Evolutionary conservation across 2,797 vertebrate genomes (phyloP).

Genomic region (Telmatherina bonti): DNA sequence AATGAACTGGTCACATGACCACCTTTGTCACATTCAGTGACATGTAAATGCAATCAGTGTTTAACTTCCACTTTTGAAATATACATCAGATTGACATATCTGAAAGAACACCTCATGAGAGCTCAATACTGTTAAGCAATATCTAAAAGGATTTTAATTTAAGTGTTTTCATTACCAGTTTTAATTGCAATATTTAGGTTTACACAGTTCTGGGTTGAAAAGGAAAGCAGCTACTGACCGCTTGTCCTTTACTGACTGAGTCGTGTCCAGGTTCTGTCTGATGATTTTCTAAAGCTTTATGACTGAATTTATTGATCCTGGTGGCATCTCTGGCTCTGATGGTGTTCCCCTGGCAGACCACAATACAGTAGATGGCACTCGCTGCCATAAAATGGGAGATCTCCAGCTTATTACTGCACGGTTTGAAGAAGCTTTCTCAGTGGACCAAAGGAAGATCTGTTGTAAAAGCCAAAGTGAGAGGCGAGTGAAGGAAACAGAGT

Average conservation of each 20-base stretch:
- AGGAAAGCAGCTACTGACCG: conserved; percentile 5
- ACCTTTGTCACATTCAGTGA: too few species aligned
- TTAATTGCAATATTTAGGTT: too few species aligned
- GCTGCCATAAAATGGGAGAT: neutral
- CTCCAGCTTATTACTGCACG: neutral
- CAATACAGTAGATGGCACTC: conserved; percentile 9
- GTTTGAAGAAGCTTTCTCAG: neutral
- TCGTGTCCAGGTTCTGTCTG: conserved; percentile 1
- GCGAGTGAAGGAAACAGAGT: conserved; percentile 5
- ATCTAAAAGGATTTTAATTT: too few species aligned
- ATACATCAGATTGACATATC: too few species aligned
- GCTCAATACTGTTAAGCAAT: too few species aligned
- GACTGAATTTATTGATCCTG: conserved; percentile 8
- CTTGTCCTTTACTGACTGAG: conserved; percentile 8
- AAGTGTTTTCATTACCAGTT: too few species aligned
- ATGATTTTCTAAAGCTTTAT: neutral
- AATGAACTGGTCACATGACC: too few species aligned
- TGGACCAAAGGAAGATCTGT: conserved; percentile 9
- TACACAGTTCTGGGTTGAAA: neutral
- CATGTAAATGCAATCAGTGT: too few species aligned
- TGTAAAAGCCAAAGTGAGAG: conserved; percentile 18
- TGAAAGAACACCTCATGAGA: too few species aligned
- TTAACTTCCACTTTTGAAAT: too few species aligned
- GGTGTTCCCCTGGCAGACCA: neutral
- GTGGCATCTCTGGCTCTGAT: conserved; percentile 13